Conservation (phyloP, 2,797 vertebrate species). For the Brachymystax lenok region DNA sequence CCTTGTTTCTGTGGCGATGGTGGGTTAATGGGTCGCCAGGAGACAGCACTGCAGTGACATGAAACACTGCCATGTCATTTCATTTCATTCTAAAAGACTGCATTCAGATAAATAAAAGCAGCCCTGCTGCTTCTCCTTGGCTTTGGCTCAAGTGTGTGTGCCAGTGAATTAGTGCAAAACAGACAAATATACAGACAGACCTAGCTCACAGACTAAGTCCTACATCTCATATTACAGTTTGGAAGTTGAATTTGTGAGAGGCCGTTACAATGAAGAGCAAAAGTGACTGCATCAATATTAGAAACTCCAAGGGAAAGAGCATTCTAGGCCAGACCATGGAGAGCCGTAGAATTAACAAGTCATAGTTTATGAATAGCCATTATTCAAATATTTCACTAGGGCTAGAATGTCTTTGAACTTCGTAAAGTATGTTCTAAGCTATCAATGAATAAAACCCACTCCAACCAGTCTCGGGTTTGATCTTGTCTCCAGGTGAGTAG, state of each 20-base stretch:
- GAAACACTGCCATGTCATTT: background rate
- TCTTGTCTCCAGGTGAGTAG: conserved; percentile 28
- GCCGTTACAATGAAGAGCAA: background rate
- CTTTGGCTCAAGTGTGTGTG: background rate
- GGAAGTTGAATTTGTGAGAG: background rate
- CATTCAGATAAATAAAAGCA: conserved; percentile 1
- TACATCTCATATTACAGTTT: conserved; percentile 4
- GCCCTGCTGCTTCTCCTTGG: background rate
- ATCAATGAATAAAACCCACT: conserved; percentile 26
- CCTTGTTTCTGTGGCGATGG: background rate
- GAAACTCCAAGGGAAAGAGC: background rate
- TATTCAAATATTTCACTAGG: too few species aligned
- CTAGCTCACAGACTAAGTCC: background rate
- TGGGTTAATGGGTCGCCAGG: background rate
- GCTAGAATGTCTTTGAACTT: too few species aligned
- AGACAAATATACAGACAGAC: background rate
- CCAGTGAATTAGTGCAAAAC: background rate
- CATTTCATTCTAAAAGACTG: background rate
- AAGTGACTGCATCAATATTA: background rate
- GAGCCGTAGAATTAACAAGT: too few species aligned
- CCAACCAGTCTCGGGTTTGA: conserved; percentile 23
- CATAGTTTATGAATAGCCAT: too few species aligned
- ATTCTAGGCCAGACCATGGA: too few species aligned
- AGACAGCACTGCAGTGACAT: background rate
- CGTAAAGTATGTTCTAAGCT: background rate